These are phyloP conservation scores for Poicephalus gulielmi DNA, from an alignment of 2,113 vertebrate genomes.

Conservation along the genomic window DNA sequence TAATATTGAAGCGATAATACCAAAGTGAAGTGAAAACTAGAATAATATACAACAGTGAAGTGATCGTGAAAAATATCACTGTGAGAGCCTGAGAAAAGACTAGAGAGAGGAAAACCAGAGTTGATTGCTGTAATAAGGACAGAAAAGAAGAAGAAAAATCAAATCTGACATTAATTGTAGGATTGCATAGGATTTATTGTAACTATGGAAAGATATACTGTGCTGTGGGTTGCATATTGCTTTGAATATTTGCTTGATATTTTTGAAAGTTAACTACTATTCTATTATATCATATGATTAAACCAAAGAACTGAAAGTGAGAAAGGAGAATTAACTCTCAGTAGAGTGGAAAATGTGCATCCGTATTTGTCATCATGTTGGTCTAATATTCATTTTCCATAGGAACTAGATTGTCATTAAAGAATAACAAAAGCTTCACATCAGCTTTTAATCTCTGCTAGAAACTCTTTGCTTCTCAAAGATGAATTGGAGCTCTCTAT, in stretches of 20 bases:
- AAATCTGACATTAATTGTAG: slow-evolving; percentile 58
- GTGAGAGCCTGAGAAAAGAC: neutral
- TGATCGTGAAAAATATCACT: neutral
- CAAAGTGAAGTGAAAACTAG: neutral
- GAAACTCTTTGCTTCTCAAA: neutral
- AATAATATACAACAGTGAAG: slow-evolving; percentile 9
- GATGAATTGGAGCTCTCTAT: neutral
- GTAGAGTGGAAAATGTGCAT: slow-evolving; percentile 15
- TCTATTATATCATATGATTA: slow-evolving; percentile 18
- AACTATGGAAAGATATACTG: slow-evolving; percentile 48
- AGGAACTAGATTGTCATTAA: neutral
- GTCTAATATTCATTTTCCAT: slow-evolving; percentile 15
- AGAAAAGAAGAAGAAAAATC: slow-evolving; percentile 42
- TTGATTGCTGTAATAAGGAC: slow-evolving; percentile 1
- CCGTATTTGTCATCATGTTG: neutral
- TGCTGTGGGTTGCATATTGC: slow-evolving; percentile 2
- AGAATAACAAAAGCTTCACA: neutral
- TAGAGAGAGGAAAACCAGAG: neutral
- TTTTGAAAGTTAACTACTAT: slow-evolving; percentile 15
- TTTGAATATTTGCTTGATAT: slow-evolving; percentile 3
- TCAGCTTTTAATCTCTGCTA: neutral
- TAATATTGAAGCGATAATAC: neutral
- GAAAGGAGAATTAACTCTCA: neutral
- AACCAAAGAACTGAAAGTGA: slow-evolving; percentile 1
- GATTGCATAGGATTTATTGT: slow-evolving; percentile 2